Percentiles rank a stretch among this genome's conserved stretches.
These are phyloP conservation scores for Myiotriccus ornatus DNA, from an alignment of 2,797 vertebrate species.

Conservation along the genomic window DNA sequence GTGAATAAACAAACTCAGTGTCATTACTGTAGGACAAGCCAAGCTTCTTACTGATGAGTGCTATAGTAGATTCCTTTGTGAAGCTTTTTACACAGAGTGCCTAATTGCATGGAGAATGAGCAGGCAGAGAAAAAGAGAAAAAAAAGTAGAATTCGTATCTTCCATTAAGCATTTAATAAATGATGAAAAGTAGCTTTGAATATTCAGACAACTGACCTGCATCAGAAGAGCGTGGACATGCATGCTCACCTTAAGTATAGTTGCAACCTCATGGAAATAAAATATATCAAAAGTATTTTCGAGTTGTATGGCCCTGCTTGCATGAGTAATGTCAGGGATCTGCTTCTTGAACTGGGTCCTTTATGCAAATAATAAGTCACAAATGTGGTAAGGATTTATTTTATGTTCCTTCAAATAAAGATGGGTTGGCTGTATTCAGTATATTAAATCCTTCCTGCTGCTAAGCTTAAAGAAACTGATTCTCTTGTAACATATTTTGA, in stretches of 20 bases:
- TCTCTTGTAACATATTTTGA: constrained; percentile 65
- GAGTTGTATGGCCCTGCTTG: neutral
- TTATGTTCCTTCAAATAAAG: constrained; percentile 59
- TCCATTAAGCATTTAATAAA: neutral
- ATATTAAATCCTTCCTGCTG: constrained; percentile 73
- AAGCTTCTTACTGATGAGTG: neutral
- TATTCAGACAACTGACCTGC: neutral
- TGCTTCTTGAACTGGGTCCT: neutral
- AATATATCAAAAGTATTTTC: neutral
- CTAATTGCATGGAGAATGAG: neutral
- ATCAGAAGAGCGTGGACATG: neutral
- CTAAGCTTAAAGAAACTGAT: constrained; percentile 67
- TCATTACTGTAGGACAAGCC: neutral
- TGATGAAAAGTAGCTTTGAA: neutral
- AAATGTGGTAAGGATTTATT: constrained; percentile 61
- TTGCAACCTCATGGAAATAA: neutral
- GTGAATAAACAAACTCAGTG: neutral
- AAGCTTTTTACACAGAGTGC: neutral
- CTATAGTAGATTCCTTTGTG: neutral
- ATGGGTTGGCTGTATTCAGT: constrained; percentile 58
- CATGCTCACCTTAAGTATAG: neutral
- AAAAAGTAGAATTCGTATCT: neutral
- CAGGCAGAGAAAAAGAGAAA: neutral
- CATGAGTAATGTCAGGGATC: neutral
- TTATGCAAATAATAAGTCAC: constrained; percentile 50